phyloP scores from a whole-genome alignment of 2,113 vertebrate species.

The Peromyscus leucopus region DNA sequence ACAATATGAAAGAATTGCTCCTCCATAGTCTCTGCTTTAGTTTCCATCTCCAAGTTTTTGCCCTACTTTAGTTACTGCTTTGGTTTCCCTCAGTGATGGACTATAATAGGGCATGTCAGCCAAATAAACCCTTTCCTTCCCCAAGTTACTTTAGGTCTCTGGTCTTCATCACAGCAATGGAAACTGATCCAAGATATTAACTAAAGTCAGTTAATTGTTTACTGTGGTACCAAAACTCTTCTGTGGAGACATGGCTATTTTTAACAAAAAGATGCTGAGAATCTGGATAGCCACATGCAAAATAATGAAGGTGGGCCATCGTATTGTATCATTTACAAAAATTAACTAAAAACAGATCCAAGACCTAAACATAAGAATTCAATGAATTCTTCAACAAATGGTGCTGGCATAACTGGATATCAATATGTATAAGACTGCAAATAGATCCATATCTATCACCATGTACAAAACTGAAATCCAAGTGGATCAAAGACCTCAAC shows the following conservation, averaged over 20 bases:
- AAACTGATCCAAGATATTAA: neutral
- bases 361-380: neutral
- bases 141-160: neutral
- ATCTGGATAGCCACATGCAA: neutral
- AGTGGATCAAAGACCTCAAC: too few species aligned
- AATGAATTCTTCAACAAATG: too few species aligned
- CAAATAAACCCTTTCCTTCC: neutral
- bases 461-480: too few species aligned
- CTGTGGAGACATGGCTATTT: neutral
- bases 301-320: neutral
- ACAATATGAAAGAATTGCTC: neutral
- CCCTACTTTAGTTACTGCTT: neutral
- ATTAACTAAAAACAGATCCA: neutral
- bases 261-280: neutral
- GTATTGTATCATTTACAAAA: neutral
- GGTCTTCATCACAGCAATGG: neutral
- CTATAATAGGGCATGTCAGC: neutral
- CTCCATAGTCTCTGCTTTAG: neutral
- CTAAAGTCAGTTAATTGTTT: neutral
- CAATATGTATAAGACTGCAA: too few species aligned
- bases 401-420: too few species aligned
- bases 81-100: neutral
- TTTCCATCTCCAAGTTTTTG: neutral
- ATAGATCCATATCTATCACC: too few species aligned
- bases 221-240: neutral